Conservation (phyloP, 2,888 invertebrate species). For the Scaptomyza reducta region DNA sequence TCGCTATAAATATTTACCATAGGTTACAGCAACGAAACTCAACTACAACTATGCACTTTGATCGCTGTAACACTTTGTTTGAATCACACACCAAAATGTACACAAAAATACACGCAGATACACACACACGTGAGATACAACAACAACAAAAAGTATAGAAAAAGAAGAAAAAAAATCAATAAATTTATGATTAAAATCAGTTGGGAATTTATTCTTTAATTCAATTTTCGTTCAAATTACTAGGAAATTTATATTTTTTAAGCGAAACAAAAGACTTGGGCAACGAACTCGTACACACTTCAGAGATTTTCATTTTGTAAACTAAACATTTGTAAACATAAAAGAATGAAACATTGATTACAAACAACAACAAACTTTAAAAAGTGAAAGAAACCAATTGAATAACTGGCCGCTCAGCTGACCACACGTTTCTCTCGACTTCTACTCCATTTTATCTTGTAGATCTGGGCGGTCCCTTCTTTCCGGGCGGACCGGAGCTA, state of each 20-base stretch:
- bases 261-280: constrained; percentile 71
- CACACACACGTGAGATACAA: constrained; percentile 31
- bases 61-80: constrained; percentile 73
- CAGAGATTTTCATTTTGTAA: constrained; percentile 24
- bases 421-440: constrained; percentile 31
- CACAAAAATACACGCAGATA: constrained; percentile 20
- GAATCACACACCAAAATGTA: constrained; percentile 55
- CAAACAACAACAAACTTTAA: background rate
- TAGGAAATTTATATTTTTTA: background rate
- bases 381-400: constrained; percentile 7
- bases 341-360: background rate
- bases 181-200: constrained; percentile 6
- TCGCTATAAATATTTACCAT: constrained; percentile 55
- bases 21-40: constrained; percentile 59
- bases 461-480: constrained; percentile 98
- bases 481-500: constrained; percentile 96
- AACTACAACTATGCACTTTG: constrained; percentile 68
- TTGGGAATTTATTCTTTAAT: constrained; percentile 1
- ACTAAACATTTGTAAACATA: constrained; percentile 16
- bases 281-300: constrained; percentile 55
- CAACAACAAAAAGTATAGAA: constrained; percentile 3
- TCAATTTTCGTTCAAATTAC: background rate
- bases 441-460: constrained; percentile 68
- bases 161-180: constrained; percentile 3
- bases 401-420: constrained; percentile 34